Base-by-base conservation (phyloP, 2,888 invertebrate species). In the Ochlodes sylvanus region DNA sequence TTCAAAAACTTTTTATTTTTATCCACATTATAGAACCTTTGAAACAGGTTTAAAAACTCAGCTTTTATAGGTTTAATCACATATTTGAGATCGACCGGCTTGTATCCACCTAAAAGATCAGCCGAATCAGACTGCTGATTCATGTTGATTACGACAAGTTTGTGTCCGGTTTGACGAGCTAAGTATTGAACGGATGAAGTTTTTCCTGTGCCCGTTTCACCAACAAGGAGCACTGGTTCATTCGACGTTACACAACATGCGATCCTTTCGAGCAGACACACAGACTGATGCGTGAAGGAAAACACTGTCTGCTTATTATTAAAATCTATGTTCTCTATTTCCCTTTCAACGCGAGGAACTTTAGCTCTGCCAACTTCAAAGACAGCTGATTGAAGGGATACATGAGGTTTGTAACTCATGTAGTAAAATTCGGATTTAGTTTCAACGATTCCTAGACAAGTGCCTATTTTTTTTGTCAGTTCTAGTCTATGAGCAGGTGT, bases 181-280 rank as follows among this genome's bases (percentile, higher is more conserved):
- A 99, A 92, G 87, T 97, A 98, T 84, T 99, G 99, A 0, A 99
- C 95, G 0, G 97, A 96, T 0, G 98, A 98, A 0, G 99, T 99
- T 93, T 99, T 99, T 0, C 99, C 99, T 0, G 98, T 99, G 57
- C 99, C 99, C 0, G 99, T 99, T 92, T 99, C 99, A 34, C 99
- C 99, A 0, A 99, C 99, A 7, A 99, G 92, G 6, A 99, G 90
- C 1, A 99, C 97, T 0, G 99, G 98, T 83, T 99, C 99, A 60
- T 95, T 95, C 61, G 96, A 95, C 0, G 92, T 93, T 0, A 99
- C 95, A 80, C 98, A 97, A 71, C 97, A 97, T 19, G 98, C 96
- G 62, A 99, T 96, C 27, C 97, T 95, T 89, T 99, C 99, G 50
- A 99, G 88, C 57, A 98, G 93, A 80, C 96, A 96, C 0, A 96